Conservation (phyloP, 2,797 vertebrate species). For the Diplodus puntazzo region DNA sequence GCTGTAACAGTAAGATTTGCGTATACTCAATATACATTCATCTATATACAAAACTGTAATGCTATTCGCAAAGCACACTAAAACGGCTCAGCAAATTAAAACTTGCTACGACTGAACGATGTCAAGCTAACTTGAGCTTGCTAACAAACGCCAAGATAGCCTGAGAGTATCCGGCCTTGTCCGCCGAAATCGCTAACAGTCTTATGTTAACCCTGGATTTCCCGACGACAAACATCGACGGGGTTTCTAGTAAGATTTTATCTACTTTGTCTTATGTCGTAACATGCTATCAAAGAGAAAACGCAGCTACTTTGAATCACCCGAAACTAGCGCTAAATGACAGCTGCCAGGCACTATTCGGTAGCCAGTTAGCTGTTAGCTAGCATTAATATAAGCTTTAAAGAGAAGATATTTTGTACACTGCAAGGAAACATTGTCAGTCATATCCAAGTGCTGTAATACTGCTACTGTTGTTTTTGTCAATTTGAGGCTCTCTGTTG, state of each 20-base stretch:
- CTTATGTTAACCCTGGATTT: constrained; percentile 18
- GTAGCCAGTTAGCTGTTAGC: constrained; percentile 60
- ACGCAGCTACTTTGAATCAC: background rate
- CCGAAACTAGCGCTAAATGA: constrained; percentile 45
- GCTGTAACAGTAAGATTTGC: background rate
- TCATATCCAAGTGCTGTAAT: background rate
- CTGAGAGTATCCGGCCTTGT: constrained; percentile 72
- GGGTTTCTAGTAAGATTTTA: background rate
- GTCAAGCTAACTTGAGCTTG: constrained; percentile 36
- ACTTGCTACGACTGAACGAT: constrained; percentile 19
- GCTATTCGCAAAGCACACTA: too few relatives aligned
- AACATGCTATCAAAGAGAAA: background rate
- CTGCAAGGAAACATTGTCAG: background rate
- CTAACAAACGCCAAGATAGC: constrained; percentile 50
- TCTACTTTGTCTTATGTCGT: background rate
- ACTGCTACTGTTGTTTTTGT: background rate
- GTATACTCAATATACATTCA: accelerated
- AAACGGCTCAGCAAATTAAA: accelerated
- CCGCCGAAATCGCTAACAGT: constrained; percentile 39
- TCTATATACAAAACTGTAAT: background rate
- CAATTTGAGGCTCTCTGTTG: background rate
- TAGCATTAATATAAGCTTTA: constrained; percentile 30
- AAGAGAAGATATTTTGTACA: constrained; percentile 24
- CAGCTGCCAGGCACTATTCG: constrained; percentile 50
- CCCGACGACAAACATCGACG: background rate